phyloP scores from a whole-genome alignment of 2,797 vertebrate genomes.

The Linurgus olivaceus region DNA sequence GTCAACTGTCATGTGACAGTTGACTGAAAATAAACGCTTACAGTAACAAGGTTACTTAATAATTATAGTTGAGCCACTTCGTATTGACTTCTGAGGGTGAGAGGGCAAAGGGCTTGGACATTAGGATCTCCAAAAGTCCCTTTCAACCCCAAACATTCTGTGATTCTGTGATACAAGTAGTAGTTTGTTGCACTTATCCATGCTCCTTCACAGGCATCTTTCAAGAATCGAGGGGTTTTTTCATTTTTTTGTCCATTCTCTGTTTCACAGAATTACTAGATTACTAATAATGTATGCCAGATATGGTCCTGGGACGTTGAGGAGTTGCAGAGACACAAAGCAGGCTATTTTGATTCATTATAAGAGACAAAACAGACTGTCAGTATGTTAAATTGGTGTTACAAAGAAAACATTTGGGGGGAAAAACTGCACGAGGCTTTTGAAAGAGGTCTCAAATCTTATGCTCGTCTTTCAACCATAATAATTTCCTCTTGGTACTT shows the following conservation, averaged over 20 bases:
- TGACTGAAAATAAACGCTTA: background rate
- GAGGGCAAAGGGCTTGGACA: background rate
- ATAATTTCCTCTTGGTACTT: background rate
- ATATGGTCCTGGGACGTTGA: background rate
- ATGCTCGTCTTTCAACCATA: background rate
- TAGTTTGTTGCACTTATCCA: background rate
- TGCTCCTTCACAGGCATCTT: background rate
- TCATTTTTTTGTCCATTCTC: background rate
- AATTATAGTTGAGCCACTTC: background rate
- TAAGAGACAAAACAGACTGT: background rate
- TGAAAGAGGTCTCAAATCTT: background rate
- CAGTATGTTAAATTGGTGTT: background rate
- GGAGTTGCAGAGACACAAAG: background rate
- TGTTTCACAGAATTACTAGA: background rate
- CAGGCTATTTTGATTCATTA: background rate
- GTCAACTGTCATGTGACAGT: background rate
- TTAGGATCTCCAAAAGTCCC: background rate
- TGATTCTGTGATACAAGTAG: background rate
- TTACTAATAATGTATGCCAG: background rate
- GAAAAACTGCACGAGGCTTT: background rate
- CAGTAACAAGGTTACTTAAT: background rate
- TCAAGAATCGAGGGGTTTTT: background rate
- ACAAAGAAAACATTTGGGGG: background rate
- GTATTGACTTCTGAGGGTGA: background rate
- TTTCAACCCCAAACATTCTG: background rate